Percentiles rank a stretch among this genome's conserved stretches.
These are phyloP conservation scores for Pseudochirops corinnae DNA, from an alignment of 2,797 vertebrate genomes.

Conservation along the genomic window DNA sequence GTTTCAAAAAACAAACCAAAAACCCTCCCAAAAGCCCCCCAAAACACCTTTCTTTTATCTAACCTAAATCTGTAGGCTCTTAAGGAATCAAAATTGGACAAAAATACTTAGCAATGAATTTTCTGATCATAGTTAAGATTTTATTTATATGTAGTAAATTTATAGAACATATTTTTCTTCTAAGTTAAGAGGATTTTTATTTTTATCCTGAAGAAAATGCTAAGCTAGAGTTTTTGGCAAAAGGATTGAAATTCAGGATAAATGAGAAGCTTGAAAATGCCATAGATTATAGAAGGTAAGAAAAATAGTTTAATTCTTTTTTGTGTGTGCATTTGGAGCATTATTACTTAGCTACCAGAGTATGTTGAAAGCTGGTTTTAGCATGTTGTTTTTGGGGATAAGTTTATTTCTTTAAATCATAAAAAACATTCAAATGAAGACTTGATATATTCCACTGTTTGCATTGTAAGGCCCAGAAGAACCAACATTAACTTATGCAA, in stretches of 20 bases:
- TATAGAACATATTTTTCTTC: conserved; percentile 62
- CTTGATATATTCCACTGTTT: conserved; percentile 50
- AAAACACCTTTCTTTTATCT: conserved; percentile 48
- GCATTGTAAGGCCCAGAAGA: conserved; percentile 61
- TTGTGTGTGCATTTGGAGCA: conserved; percentile 3
- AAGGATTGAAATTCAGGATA: conserved; percentile 68
- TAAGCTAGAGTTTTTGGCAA: conserved; percentile 64
- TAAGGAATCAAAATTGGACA: conserved; percentile 65
- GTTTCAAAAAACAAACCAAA: conserved; percentile 29
- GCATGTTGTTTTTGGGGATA: conserved; percentile 49
- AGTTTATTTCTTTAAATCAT: conserved; percentile 63
- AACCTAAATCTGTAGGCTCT: conserved; percentile 49
- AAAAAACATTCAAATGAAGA: conserved; percentile 41
- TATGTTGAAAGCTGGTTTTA: conserved; percentile 41
- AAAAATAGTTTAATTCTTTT: conserved; percentile 64
- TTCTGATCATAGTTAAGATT: conserved; percentile 64
- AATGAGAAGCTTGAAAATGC: conserved; percentile 59
- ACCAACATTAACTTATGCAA: conserved; percentile 66
- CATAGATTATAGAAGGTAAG: conserved; percentile 59
- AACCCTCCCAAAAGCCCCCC: neutral
- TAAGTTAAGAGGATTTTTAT: conserved; percentile 74
- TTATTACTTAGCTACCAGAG: conserved; percentile 37
- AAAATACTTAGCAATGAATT: conserved; percentile 63
- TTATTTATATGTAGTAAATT: conserved; percentile 68
- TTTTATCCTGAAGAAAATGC: conserved; percentile 68